Base-by-base conservation (phyloP, 2,113 vertebrate genomes). In the Callorhinus ursinus region DNA sequence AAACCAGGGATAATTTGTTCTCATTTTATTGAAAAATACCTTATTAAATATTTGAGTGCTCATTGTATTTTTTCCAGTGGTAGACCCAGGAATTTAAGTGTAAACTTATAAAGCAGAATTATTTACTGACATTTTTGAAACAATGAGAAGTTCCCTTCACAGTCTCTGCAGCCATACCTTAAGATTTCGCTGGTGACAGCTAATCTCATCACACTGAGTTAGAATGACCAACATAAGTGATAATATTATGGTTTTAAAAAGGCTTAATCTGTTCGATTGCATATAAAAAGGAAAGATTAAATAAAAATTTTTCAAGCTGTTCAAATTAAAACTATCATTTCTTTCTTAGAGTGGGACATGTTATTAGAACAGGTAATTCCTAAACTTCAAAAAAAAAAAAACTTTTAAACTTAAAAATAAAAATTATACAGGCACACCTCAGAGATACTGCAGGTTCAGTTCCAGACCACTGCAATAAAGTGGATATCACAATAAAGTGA, bases 241-340 rank as follows among this genome's bases (percentile, higher is more conserved):
- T 59, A 92, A 91, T 55, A 67, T 80, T 55, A 61, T 2, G 2
- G 15, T 22, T 57, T 31, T 18, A 13, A 51, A 95, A 85, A 76
- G 0, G 1, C 31, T 88, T n/a, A 46, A 22, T 46, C 31, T 86
- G 13, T 90, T 79, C 33, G 80, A 81, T 4, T 84, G 4, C 13
- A 85, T 33, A 55, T 15, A 67, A 85, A 86, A 87, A 65, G 61
- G 24, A 90, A 93, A 65, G 14, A 61, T 31, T 72, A 90, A 69
- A 36, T n/a, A 84, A 0, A 93, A 84, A 80, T 83, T 61, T 87
- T 79, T 94, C 7, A 95, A 42, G 63, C 39, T 92, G 42, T 81
- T 80, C 86, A 92, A 80, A 1, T 84, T 95, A 95, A 91, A 97
- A 22, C 21, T 72, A 51, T 89, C 31, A 89, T 89, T 80, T 90